A percentile compares a stretch with the other conserved stretches of the same genome.
These are phyloP conservation scores for Neopelma chrysocephalum DNA, from an alignment of 2,797 vertebrate species.

Conservation along the genomic window DNA sequence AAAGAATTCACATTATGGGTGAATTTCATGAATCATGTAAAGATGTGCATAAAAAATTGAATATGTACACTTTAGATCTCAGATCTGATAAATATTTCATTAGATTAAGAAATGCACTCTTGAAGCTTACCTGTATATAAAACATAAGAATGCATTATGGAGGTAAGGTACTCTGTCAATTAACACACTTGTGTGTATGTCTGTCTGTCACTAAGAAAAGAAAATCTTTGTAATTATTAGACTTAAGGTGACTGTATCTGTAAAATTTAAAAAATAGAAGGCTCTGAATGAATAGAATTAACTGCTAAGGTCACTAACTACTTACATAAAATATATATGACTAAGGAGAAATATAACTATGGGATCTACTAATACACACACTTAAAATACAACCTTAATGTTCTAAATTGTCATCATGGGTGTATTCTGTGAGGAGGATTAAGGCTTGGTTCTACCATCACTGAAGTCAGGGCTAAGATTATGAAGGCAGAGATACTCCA, in stretches of 20 bases:
- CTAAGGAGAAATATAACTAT: not conserved
- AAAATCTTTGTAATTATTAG: constrained; percentile 41
- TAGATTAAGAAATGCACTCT: constrained; percentile 66
- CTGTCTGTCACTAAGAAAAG: constrained; percentile 24
- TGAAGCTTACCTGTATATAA: constrained; percentile 50
- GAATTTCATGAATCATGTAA: constrained; percentile 65
- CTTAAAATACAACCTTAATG: not conserved
- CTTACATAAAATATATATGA: not conserved
- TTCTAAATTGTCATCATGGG: not conserved
- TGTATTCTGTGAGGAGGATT: not conserved
- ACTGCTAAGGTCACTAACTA: constrained; percentile 2
- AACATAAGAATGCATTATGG: constrained; percentile 21
- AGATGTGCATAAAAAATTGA: constrained; percentile 67
- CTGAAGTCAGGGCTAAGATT: not conserved
- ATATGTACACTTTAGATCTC: constrained; percentile 64
- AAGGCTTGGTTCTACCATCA: not conserved
- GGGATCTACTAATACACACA: not conserved
- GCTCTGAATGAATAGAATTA: not conserved
- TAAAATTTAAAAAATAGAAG: not conserved
- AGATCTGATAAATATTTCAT: constrained; percentile 66
- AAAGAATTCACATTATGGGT: constrained; percentile 53
- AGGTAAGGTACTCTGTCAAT: constrained; percentile 67
- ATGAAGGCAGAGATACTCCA: not conserved
- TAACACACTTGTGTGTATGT: constrained; percentile 40
- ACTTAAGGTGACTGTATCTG: not conserved